Conservation (phyloP, 2,797 vertebrate species). For the Paedocypris micromegethes region DNA sequence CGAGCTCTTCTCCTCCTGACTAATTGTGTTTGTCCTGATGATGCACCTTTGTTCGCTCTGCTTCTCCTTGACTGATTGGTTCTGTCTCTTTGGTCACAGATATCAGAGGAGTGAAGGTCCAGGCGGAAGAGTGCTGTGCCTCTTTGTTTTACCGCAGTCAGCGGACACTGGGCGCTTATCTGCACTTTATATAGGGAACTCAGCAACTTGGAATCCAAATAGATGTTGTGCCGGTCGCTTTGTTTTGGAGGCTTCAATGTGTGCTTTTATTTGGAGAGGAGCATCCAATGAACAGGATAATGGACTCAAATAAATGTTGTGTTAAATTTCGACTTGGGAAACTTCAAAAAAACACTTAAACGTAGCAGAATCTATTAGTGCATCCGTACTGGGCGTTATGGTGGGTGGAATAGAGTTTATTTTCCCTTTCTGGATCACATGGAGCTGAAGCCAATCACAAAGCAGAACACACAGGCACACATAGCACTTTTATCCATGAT, state of each 20-base stretch:
- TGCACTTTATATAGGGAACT: conserved; percentile 15
- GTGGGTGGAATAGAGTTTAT: too few relatives aligned
- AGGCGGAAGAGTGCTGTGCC: background rate
- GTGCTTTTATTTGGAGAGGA: background rate
- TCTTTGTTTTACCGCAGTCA: conserved; percentile 20
- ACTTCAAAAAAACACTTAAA: too few relatives aligned
- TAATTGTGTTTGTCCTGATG: conserved; percentile 45
- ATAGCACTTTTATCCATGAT: too few relatives aligned
- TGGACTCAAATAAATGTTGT: too few relatives aligned
- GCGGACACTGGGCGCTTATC: conserved; percentile 21
- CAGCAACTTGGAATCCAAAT: background rate
- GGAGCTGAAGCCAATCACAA: too few relatives aligned
- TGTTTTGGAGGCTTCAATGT: background rate
- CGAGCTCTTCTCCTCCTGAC: conserved; percentile 28
- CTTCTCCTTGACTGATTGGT: conserved; percentile 33
- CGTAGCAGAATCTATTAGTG: too few relatives aligned
- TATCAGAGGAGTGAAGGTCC: conserved; percentile 8
- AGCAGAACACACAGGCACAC: too few relatives aligned
- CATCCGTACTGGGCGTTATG: too few relatives aligned
- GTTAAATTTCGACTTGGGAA: background rate
- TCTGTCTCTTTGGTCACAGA: conserved; percentile 27
- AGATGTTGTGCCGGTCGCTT: background rate
- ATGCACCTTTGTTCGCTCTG: conserved; percentile 28
- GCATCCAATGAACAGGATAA: too few relatives aligned
- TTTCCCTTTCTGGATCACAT: too few relatives aligned